These are phyloP conservation scores for Bombyx mori DNA, from an alignment of 1,140 invertebrate genomes.

Conservation along the genomic window ASM3026992v2 NC_085123.1:15865001-15865500, in stretches of 20 bases:
- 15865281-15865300: conserved; percentile 20
- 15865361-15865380: conserved; percentile 9
- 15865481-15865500: too few relatives aligned
- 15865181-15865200: not conserved
- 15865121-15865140: conserved; percentile 11
- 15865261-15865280: conserved; percentile 38
- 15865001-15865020: not conserved
- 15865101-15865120: conserved; percentile 12
- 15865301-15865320: conserved; percentile 8
- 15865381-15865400: not conserved
- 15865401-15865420: not conserved
- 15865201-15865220: not conserved
- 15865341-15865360: conserved; percentile 33
- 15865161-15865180: conserved; percentile 33
- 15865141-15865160: conserved; percentile 28
- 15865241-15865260: conserved; percentile 18
- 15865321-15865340: conserved; percentile 42
- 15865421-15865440: too few relatives aligned
- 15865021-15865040: not conserved
- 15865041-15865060: conserved; percentile 18
- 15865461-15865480: too few relatives aligned
- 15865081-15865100: conserved; percentile 21
- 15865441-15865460: too few relatives aligned
- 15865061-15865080: conserved; percentile 25
- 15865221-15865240: conserved; percentile 8